These are phyloP conservation scores for Sebastiscus tertius DNA, from an alignment of 2,797 vertebrate genomes.

Conservation along the genomic window DNA sequence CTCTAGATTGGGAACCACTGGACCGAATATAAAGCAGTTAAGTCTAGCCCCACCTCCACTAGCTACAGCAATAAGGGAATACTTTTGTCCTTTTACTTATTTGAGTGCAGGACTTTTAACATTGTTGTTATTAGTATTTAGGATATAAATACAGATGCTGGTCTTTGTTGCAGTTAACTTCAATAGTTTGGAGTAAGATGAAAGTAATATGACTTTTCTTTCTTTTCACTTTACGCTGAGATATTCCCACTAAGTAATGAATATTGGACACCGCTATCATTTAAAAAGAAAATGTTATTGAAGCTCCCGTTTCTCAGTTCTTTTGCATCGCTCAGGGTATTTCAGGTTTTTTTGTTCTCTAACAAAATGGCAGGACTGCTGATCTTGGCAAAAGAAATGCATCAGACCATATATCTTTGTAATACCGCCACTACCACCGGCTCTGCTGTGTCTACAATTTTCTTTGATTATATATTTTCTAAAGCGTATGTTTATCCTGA, in stretches of 20 bases:
- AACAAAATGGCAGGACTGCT: conserved; percentile 14
- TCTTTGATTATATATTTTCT: conserved; percentile 3
- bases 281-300: neutral
- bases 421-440: neutral
- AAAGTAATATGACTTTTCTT: neutral
- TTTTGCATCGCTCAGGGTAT: conserved; percentile 3
- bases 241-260: neutral
- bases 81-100: neutral
- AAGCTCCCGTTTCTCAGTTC: neutral
- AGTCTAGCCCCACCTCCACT: neutral
- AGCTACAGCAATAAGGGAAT: neutral
- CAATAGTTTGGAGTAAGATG: neutral
- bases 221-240: neutral
- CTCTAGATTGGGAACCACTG: neutral
- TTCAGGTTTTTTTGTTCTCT: neutral
- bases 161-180: neutral
- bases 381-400: conserved; percentile 12
- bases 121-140: neutral
- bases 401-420: conserved; percentile 2
- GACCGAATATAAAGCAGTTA: neutral
- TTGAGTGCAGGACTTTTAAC: neutral
- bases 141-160: neutral
- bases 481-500: neutral
- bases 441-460: conserved; percentile 3
- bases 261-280: neutral